Percentiles rank a stretch among this genome's conserved stretches.
phyloP scores from a whole-genome alignment of 2,113 vertebrate genomes.

The Lepus europaeus region DNA sequence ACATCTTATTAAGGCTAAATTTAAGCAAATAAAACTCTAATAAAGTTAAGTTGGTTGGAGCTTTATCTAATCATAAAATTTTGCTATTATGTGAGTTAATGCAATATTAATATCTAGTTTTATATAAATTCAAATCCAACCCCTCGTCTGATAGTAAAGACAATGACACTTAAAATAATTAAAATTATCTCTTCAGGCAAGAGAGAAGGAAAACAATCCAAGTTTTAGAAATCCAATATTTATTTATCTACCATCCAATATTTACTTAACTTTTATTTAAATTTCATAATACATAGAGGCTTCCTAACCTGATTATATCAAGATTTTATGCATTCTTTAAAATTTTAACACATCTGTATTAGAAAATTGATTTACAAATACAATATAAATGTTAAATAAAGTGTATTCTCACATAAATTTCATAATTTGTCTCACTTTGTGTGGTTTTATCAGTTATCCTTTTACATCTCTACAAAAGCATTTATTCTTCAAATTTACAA shows the following conservation, averaged over 20 bases:
- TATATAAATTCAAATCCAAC: too few relatives aligned
- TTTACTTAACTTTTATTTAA: neutral
- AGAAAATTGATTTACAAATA: neutral
- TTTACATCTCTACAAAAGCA: neutral
- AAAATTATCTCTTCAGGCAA: too few relatives aligned
- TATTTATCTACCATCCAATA: neutral
- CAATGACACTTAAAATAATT: too few relatives aligned
- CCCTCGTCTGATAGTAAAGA: too few relatives aligned
- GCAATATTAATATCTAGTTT: too few relatives aligned
- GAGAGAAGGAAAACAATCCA: too few relatives aligned
- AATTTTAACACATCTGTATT: conserved; percentile 21
- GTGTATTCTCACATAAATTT: conserved; percentile 26
- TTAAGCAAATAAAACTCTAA: conserved; percentile 20
- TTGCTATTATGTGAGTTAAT: too few relatives aligned
- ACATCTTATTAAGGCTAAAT: neutral
- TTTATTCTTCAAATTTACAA: neutral
- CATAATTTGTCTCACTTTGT: neutral
- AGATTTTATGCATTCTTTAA: neutral
- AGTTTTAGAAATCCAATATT: neutral
- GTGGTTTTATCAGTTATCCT: conserved; percentile 2
- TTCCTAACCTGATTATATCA: conserved; percentile 24
- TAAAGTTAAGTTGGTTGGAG: neutral
- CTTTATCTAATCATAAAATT: neutral
- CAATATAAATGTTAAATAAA: neutral
- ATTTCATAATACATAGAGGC: neutral